Percentiles rank a stretch among this genome's conserved stretches.
phyloP scores from a whole-genome alignment of 1,140 invertebrate species.

The Chymomyza costata region DNA sequence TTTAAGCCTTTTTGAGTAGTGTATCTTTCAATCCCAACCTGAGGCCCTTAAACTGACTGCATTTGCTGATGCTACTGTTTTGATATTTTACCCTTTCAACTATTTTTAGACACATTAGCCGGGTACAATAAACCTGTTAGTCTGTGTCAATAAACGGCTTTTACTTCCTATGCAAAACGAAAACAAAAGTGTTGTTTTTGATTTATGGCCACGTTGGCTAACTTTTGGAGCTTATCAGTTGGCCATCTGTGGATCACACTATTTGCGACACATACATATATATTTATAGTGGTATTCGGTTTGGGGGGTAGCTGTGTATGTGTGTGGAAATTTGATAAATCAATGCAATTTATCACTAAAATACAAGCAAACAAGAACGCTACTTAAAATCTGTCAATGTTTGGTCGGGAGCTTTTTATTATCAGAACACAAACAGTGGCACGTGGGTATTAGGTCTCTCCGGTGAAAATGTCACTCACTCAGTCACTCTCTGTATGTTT shows the following conservation, averaged over 20 bases:
- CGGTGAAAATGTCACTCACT: too few relatives aligned
- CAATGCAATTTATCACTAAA: constrained; percentile 66
- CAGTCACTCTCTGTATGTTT: too few relatives aligned
- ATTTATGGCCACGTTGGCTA: constrained; percentile 17
- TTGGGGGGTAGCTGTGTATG: too few relatives aligned
- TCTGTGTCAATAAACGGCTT: constrained; percentile 58
- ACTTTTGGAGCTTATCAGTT: constrained; percentile 42
- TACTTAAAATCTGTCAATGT: constrained; percentile 55
- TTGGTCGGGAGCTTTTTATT: constrained; percentile 34
- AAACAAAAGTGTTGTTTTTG: not conserved
- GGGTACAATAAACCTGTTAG: too few relatives aligned
- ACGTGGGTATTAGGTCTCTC: too few relatives aligned
- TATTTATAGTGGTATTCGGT: too few relatives aligned
- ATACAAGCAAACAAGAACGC: constrained; percentile 37
- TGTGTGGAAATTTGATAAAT: constrained; percentile 55
- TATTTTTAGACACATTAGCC: too few relatives aligned
- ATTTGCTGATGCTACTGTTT: too few relatives aligned
- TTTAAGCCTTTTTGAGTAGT: too few relatives aligned
- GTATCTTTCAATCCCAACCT: too few relatives aligned
- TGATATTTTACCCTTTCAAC: too few relatives aligned
- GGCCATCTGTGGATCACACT: constrained; percentile 53
- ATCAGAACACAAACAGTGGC: constrained; percentile 49
- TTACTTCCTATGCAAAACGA: constrained; percentile 23
- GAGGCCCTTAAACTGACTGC: too few relatives aligned
- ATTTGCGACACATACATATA: constrained; percentile 17